Conservation (phyloP, 2,797 vertebrate genomes). For the Ciconia nigra region DNA sequence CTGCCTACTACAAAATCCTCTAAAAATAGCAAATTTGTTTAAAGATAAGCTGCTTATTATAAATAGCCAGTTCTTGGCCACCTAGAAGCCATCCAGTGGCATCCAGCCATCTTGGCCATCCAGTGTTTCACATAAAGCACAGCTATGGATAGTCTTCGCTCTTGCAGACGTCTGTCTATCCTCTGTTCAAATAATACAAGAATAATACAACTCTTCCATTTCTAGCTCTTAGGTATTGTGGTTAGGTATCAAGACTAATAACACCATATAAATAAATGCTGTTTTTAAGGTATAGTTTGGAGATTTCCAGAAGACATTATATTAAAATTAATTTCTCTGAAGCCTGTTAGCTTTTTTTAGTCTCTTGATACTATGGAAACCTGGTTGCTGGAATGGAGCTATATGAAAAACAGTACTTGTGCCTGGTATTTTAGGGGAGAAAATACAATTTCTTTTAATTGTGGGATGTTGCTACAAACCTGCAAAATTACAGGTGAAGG, state of each 20-base stretch:
- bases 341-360: constrained; percentile 49
- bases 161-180: rapidly evolving
- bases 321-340: constrained; percentile 53
- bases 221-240: neutral
- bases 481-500: neutral
- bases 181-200: neutral
- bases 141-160: neutral
- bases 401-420: constrained; percentile 4
- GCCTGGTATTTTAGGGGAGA: constrained; percentile 26
- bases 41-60: neutral
- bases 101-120: neutral
- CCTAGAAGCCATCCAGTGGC: neutral
- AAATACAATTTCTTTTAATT: neutral
- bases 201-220: neutral
- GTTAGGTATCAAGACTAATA: neutral
- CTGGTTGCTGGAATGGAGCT: constrained; percentile 19
- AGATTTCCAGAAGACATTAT: constrained; percentile 6
- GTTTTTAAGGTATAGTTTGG: neutral
- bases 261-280: neutral
- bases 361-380: constrained; percentile 64
- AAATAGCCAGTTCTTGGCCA: neutral
- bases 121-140: neutral
- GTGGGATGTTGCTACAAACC: neutral
- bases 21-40: neutral
- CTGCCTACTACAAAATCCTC: neutral